Percentiles rank a stretch among this genome's conserved stretches.
Conservation (phyloP, 2,113 vertebrate genomes). For the Sitta europaea region DNA sequence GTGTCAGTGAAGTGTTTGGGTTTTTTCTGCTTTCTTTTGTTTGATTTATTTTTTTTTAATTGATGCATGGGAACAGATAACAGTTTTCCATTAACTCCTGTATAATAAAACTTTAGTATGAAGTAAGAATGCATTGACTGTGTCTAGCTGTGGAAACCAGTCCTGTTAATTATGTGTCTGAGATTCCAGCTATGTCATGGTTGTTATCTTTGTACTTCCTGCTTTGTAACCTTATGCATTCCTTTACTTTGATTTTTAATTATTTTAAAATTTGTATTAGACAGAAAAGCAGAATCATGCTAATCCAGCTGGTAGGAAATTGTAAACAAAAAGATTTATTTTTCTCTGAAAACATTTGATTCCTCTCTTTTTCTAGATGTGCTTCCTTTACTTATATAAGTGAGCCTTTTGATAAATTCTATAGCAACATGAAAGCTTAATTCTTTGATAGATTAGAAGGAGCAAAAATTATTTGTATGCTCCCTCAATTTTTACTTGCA, state of each 20-base stretch:
- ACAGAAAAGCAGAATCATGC: background rate
- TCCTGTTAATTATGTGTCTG: background rate
- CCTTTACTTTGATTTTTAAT: background rate
- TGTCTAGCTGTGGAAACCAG: background rate
- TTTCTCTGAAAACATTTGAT: background rate
- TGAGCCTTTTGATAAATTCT: background rate
- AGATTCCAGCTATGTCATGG: background rate
- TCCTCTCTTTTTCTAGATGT: background rate
- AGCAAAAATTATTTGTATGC: background rate
- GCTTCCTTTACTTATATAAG: background rate
- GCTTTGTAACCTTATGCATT: background rate
- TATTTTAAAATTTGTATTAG: background rate
- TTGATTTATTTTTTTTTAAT: background rate
- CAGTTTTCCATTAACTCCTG: background rate
- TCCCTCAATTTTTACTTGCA: background rate
- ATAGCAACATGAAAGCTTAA: background rate
- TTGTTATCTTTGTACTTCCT: background rate
- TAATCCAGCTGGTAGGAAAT: background rate
- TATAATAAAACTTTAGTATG: background rate
- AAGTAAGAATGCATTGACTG: background rate
- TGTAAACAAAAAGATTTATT: background rate
- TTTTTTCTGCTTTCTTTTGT: background rate
- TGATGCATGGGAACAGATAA: background rate
- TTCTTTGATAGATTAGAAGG: background rate
- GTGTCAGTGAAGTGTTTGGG: background rate